Conservation (phyloP, 2,888 invertebrate genomes). For the Diogma glabrata region DNA sequence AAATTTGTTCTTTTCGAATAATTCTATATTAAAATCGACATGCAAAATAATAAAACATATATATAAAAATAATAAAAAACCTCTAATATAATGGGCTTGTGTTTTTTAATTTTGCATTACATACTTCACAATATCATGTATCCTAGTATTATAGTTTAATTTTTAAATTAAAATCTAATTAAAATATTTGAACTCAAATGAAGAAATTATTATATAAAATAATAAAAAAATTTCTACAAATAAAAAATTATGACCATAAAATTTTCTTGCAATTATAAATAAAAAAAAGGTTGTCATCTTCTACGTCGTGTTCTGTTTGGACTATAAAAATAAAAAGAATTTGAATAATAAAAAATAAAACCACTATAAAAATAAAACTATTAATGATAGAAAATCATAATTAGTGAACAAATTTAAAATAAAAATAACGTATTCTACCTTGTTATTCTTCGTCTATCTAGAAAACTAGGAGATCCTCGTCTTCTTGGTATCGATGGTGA, state of each 20-base stretch:
- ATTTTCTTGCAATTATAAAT: conserved; percentile 16
- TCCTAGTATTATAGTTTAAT: too few species aligned
- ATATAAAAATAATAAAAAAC: too few species aligned
- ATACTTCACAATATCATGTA: too few species aligned
- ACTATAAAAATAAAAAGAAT: conserved; percentile 23
- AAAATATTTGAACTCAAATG: too few species aligned
- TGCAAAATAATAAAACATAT: too few species aligned
- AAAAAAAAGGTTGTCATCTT: conserved; percentile 12
- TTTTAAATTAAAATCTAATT: too few species aligned
- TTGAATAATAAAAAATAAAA: conserved; percentile 21
- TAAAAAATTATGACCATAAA: conserved; percentile 9
- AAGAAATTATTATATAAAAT: too few species aligned
- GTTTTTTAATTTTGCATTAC: too few species aligned
- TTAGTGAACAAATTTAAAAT: conserved; percentile 4
- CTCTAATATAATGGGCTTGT: too few species aligned
- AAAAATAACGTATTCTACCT: conserved; percentile 56
- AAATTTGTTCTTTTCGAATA: too few species aligned
- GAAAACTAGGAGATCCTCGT: conserved; percentile 86
- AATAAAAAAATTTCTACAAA: conserved; percentile 12
- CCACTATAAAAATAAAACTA: conserved; percentile 17
- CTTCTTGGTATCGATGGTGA: conserved; percentile 87
- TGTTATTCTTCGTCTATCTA: conserved; percentile 86
- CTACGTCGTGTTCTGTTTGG: conserved; percentile 5
- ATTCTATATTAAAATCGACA: too few species aligned
- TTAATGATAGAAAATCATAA: conserved; percentile 13